These are phyloP conservation scores for Fistularia tabacaria DNA, from an alignment of 2,797 vertebrate genomes.

Conservation along the genomic window DNA sequence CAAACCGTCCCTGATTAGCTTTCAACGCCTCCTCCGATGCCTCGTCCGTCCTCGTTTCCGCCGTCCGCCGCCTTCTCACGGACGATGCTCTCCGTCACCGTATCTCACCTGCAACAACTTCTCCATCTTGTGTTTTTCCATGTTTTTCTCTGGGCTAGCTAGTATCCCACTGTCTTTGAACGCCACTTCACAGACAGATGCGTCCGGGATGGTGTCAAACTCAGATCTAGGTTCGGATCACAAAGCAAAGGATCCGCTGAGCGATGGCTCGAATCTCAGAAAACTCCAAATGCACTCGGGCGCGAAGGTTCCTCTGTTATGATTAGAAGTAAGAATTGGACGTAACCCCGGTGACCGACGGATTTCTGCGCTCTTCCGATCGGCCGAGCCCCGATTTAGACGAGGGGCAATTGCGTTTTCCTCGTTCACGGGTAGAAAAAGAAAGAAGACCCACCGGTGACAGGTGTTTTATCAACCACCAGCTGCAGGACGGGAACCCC, in stretches of 20 bases:
- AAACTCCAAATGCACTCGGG: too few relatives aligned
- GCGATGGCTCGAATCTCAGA: conserved; percentile 43
- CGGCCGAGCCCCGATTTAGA: conserved; percentile 34
- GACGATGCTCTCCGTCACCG: too few relatives aligned
- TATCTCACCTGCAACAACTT: not conserved
- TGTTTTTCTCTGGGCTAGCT: not conserved
- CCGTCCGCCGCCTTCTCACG: too few relatives aligned
- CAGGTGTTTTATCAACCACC: conserved; percentile 61
- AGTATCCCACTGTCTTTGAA: too few relatives aligned
- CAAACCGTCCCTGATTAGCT: too few relatives aligned
- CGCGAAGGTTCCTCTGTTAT: too few relatives aligned
- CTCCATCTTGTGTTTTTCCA: not conserved
- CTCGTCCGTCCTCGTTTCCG: too few relatives aligned
- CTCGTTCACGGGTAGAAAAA: conserved; percentile 30
- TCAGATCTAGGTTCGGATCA: too few relatives aligned
- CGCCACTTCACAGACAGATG: too few relatives aligned
- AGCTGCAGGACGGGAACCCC: conserved; percentile 14
- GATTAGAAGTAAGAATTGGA: too few relatives aligned
- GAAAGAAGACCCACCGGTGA: conserved; percentile 25
- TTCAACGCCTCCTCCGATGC: too few relatives aligned
- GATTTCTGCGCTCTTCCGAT: conserved; percentile 23
- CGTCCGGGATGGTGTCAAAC: conserved; percentile 15
- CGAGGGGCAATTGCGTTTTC: conserved; percentile 27
- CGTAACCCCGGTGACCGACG: conserved; percentile 20
- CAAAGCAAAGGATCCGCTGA: too few relatives aligned